These are phyloP conservation scores for Alectoris magna DNA, from an alignment of 2,797 vertebrate species.

Conservation along the genomic window DNA sequence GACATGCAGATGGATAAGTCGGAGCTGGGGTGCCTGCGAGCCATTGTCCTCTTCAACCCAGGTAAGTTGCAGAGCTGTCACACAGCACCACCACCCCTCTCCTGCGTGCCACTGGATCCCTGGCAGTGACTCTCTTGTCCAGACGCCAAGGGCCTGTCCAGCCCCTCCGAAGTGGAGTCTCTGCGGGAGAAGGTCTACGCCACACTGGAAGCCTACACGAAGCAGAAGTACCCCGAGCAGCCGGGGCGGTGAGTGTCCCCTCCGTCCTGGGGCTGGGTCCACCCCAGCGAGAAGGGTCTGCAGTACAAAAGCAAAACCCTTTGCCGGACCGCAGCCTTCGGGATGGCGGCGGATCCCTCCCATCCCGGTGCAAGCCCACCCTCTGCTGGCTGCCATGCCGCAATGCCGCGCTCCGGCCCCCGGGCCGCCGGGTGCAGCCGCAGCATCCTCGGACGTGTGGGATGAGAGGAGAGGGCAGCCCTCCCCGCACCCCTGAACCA, in stretches of 20 bases:
- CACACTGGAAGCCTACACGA: conserved; percentile 94
- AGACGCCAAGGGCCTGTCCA: conserved; percentile 97
- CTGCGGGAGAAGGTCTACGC: conserved; percentile 96
- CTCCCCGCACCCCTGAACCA: background rate
- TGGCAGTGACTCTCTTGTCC: background rate
- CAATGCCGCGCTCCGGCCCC: background rate
- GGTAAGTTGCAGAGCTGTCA: conserved; percentile 73
- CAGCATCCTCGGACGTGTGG: background rate
- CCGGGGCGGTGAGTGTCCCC: conserved; percentile 88
- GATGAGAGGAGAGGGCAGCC: accelerated
- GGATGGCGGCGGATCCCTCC: accelerated
- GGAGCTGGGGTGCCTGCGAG: conserved; percentile 93
- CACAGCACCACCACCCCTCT: background rate
- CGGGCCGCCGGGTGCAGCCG: accelerated
- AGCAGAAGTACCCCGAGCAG: conserved; percentile 96
- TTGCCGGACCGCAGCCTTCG: background rate
- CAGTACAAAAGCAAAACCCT: background rate
- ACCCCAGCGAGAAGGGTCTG: background rate
- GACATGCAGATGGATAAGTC: conserved; percentile 99
- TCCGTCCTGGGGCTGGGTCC: background rate
- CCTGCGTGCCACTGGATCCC: background rate
- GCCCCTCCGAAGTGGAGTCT: conserved; percentile 90
- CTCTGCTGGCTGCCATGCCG: conserved; percentile 57
- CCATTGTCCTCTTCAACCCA: conserved; percentile 97
- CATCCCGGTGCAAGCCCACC: conserved; percentile 51